Base-by-base conservation (phyloP, 2,797 vertebrate species). In the Amniataba percoides region DNA sequence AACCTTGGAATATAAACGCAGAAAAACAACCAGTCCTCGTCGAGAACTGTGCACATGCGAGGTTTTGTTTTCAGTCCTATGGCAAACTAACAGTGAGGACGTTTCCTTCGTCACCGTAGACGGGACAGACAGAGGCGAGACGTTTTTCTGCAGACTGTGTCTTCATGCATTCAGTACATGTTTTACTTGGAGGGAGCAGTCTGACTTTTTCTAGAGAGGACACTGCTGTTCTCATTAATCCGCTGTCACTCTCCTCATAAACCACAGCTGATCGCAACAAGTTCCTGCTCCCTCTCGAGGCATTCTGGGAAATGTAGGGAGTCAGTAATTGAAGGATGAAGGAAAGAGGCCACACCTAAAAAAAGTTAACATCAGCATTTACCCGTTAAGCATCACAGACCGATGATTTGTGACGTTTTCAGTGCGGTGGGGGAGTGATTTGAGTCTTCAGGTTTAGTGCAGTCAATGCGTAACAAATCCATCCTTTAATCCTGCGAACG, bases 171-270 rank as follows among this genome's bases (percentile, higher is more conserved):
- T 70, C 25, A 31, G 7, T 43, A 19, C 43, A 4, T 31, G 57
- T 73, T 69, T 79, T 57, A 39, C 71, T 82, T 66, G 84, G 65
- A 72, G 77, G 79, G 84, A 81, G 67, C 34, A 12, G 21, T 40
- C n/a, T 1, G 8, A 8, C 39, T 19, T 15, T 61, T 10, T 64
- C 19, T 62, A 43, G 55, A 74, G 65, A 19, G 18, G 67, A 21
- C 34, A 43, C 21, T 40, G 21, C 45, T 49, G 51, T 45, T 80
- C 16, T 31, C 36, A 40, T 75, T 64, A 60, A 77, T 39, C 31
- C 78, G 43, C 73, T 39, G 58, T 63, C 43, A 19, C 43, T 46
- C 55, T 46, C 31, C 65, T 19, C 39, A 51, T n/a, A 39, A 72
- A 71, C 49, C 43, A 34, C 55, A 74, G 45, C 60, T 53, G 21